phyloP scores from a whole-genome alignment of 2,113 vertebrate species.

The Tetrao urogallus region DNA sequence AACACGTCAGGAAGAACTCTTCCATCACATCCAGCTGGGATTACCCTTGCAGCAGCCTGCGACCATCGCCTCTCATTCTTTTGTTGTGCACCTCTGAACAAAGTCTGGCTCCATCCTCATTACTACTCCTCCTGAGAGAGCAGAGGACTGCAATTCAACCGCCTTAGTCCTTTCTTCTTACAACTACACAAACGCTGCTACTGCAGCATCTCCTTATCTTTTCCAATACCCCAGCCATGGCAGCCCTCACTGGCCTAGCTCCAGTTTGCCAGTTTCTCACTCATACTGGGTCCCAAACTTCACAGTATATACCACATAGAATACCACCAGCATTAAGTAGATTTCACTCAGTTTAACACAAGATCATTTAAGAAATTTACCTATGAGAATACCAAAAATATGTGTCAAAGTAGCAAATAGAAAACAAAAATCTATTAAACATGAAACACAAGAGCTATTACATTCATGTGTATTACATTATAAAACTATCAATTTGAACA shows the following conservation, averaged over 20 bases:
- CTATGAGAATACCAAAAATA: not conserved
- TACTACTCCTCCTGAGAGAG: accelerated
- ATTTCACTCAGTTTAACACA: not conserved
- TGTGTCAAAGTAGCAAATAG: not conserved
- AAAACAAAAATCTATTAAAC: not conserved
- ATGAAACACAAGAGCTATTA: not conserved
- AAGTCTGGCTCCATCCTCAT: not conserved
- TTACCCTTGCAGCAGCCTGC: not conserved
- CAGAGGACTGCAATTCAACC: not conserved
- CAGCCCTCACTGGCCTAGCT: not conserved
- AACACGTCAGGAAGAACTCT: not conserved
- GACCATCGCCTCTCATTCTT: not conserved
- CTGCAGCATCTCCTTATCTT: not conserved
- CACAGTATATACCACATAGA: not conserved
- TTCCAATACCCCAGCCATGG: accelerated
- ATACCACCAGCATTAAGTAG: accelerated
- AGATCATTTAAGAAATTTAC: not conserved
- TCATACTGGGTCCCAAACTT: not conserved
- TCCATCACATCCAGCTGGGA: not conserved
- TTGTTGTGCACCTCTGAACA: not conserved
- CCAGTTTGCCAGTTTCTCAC: not conserved
- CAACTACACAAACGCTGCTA: accelerated
- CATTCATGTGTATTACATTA: accelerated
- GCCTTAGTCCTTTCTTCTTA: not conserved
- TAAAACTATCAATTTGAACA: not conserved